phyloP scores from a whole-genome alignment of 1,140 invertebrate species.

The Pemphigus obesinymphae region DNA sequence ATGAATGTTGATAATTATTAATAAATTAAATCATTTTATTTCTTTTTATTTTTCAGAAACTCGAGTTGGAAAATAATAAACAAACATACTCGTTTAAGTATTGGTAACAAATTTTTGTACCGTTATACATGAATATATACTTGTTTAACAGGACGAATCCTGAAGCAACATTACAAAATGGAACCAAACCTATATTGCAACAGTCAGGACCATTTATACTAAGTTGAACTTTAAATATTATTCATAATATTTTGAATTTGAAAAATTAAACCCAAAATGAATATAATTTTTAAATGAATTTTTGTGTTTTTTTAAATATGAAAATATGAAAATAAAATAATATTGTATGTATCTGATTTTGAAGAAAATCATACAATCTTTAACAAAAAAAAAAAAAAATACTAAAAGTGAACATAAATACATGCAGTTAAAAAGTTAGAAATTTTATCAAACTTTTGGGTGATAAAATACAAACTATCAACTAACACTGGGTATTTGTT shows the following conservation, averaged over 20 bases:
- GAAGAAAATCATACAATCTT: constrained; percentile 66
- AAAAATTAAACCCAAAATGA: neutral
- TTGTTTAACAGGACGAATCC: constrained; percentile 81
- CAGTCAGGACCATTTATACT: constrained; percentile 66
- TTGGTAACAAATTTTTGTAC: constrained; percentile 70
- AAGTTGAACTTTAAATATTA: too few relatives aligned
- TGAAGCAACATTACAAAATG: constrained; percentile 54
- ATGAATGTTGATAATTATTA: neutral
- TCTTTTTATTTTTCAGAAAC: constrained; percentile 46
- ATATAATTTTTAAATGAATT: neutral
- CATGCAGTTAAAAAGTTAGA: constrained; percentile 67
- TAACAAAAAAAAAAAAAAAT: constrained; percentile 63
- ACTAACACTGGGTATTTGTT: neutral
- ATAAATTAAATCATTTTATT: too few relatives aligned
- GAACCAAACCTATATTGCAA: constrained; percentile 59
- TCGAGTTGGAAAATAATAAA: constrained; percentile 44
- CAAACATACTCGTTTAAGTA: constrained; percentile 57
- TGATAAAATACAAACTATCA: constrained; percentile 7
- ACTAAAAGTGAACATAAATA: constrained; percentile 85
- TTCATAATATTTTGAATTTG: neutral
- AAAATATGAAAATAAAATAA: neutral
- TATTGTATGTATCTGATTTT: constrained; percentile 46
- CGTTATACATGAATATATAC: constrained; percentile 71
- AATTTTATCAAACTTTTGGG: constrained; percentile 60
- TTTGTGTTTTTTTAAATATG: too few relatives aligned